Percentiles rank a stretch among this genome's conserved stretches.
phyloP scores from a whole-genome alignment of 2,888 invertebrate genomes.

The Heliconius erato region DNA sequence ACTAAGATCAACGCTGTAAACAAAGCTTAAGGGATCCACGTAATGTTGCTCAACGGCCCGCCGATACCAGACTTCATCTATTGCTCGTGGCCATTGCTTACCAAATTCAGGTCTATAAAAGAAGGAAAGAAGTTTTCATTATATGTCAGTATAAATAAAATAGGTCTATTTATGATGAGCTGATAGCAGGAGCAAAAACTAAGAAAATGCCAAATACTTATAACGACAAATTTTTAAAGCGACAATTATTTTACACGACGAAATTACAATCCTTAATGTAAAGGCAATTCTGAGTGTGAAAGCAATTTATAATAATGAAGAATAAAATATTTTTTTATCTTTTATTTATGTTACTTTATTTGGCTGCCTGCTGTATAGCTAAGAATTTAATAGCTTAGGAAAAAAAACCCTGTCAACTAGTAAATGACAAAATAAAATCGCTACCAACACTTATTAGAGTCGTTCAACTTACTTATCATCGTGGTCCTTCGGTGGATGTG shows the following conservation, averaged over 20 bases:
- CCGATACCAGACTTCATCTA: slow-evolving; percentile 95
- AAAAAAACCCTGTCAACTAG: background rate
- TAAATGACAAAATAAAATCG: background rate
- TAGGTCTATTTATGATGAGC: too few species aligned
- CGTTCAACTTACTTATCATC: slow-evolving; percentile 71
- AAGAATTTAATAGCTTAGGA: background rate
- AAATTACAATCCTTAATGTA: too few species aligned
- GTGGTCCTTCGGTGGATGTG: slow-evolving; percentile 81
- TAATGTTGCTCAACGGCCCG: slow-evolving; percentile 95
- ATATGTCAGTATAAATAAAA: too few species aligned
- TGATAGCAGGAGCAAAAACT: too few species aligned
- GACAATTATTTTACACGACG: too few species aligned
- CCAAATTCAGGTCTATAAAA: slow-evolving; percentile 88
- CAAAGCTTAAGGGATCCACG: slow-evolving; percentile 91
- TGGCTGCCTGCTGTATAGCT: background rate
- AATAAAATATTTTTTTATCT: too few species aligned
- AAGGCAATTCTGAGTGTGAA: too few species aligned
- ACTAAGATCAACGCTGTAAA: slow-evolving; percentile 86
- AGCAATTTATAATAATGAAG: too few species aligned
- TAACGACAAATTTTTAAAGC: too few species aligned
- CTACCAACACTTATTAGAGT: background rate
- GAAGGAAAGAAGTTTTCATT: too few species aligned
- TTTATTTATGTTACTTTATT: too few species aligned
- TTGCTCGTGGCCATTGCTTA: slow-evolving; percentile 90
- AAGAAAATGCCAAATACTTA: too few species aligned